Percentiles rank a stretch among this genome's conserved stretches.
These are phyloP conservation scores for Pogoniulus pusillus DNA, from an alignment of 2,797 vertebrate species.

Conservation along the genomic window DNA sequence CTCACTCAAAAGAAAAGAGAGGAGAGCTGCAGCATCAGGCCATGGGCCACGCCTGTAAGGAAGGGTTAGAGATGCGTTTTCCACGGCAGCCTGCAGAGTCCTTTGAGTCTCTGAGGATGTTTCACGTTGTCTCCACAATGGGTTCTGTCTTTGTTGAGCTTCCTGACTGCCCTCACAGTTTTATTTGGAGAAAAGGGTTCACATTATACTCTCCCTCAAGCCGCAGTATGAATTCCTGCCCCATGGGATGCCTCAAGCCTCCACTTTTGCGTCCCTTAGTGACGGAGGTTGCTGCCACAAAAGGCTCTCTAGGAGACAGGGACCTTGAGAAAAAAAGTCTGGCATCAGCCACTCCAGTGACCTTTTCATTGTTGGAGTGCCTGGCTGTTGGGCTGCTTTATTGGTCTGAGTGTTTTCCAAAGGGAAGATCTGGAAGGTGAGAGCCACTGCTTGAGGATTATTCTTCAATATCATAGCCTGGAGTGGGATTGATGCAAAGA, in stretches of 20 bases:
- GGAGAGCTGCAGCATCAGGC: background rate
- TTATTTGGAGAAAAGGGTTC: slow-evolving; percentile 25
- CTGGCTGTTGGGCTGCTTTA: background rate
- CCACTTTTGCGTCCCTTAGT: slow-evolving; percentile 28
- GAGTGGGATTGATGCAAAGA: background rate
- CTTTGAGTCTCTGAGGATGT: slow-evolving; percentile 20
- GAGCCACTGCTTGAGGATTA: background rate
- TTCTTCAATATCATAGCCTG: background rate
- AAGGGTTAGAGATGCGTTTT: slow-evolving; percentile 31
- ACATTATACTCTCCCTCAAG: background rate
- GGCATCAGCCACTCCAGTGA: background rate
- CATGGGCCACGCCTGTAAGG: background rate
- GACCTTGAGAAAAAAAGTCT: slow-evolving; percentile 49
- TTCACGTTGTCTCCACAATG: background rate
- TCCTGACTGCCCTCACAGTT: background rate
- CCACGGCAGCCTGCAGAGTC: background rate
- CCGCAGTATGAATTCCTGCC: slow-evolving; percentile 30
- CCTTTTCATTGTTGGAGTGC: background rate
- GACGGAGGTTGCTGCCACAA: slow-evolving; percentile 41
- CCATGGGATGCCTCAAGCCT: slow-evolving; percentile 21
- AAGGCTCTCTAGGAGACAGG: slow-evolving; percentile 31
- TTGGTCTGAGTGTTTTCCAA: background rate
- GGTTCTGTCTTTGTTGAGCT: slow-evolving; percentile 10
- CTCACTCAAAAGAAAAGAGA: background rate
- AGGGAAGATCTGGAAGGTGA: background rate